Conservation (phyloP, 2,113 vertebrate species). For the Lepidothrix coronata region DNA sequence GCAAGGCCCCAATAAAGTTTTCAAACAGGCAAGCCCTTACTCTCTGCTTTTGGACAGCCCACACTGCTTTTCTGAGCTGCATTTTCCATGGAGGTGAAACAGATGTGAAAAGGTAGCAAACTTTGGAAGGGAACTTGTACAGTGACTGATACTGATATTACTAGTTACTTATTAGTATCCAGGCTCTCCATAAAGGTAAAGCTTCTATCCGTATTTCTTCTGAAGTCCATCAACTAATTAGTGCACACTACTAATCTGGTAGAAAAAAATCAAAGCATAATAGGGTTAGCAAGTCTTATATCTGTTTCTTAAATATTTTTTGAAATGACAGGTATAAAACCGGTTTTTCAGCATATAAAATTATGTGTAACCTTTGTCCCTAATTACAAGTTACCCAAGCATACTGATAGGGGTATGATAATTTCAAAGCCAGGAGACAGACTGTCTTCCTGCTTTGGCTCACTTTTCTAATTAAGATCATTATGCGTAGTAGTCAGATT, state of each 20-base stretch:
- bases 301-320: constrained; percentile 53
- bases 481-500: constrained; percentile 53
- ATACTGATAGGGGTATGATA: constrained; percentile 56
- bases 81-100: not conserved
- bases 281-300: not conserved
- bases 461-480: constrained; percentile 65
- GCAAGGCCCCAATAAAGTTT: not conserved
- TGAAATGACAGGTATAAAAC: constrained; percentile 45
- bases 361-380: constrained; percentile 65
- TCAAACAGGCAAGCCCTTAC: not conserved
- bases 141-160: not conserved
- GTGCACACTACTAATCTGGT: not conserved
- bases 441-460: constrained; percentile 47
- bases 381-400: constrained; percentile 62
- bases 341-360: constrained; percentile 52
- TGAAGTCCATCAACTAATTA: not conserved
- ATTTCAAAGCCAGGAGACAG: constrained; percentile 61
- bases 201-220: not conserved
- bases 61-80: not conserved
- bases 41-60: not conserved
- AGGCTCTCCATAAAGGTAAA: not conserved
- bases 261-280: not conserved
- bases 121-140: not conserved
- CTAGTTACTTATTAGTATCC: not conserved
- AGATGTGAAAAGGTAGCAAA: not conserved